Evolutionary conservation across 2,797 vertebrate genomes (phyloP), one percentile per base, ranked within the genome.

Genomic region (Sebastes hubbsi): DNA sequence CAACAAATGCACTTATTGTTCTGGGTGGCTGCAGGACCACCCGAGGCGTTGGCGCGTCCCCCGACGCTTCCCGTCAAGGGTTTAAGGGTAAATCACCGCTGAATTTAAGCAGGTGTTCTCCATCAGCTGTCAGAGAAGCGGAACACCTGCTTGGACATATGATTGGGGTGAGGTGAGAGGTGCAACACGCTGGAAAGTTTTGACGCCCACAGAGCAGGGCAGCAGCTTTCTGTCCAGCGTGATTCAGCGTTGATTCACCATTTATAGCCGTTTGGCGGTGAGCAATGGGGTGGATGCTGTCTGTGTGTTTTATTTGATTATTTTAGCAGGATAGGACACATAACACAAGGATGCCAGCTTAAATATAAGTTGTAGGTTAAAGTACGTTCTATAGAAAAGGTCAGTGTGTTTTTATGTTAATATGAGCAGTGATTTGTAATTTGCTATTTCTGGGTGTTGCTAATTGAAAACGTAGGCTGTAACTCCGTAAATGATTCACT

Each of bases 401-500:
- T 49, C 30, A 13, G 30, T 46, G 34, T 20, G 49, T 75, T 74
- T 71, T 55, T 55, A 56, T 77, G 27, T 52, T 60, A 42, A 52
- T 9, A 54, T 25, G 54, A 86, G 42, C 12, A 22, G 11, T 49
- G 61, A 61, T 72, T 71, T 79, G 58, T 77, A 77, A 83, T 85
- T 83, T 58, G 59, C 65, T 77, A 66, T 72, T 78, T 77, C 49
- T 71, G 25, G 64, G 18, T 73, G 64, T 42, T 74, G 58, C 65
- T 82, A 76, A 90, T 72, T 85, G 49, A 72, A 83, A 83, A 76
- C 69, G 24, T 73, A 56, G 38, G 30, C 38, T 77, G 20, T 58
- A 27, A 63, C 29, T 55, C 73, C 60, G 30, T 58, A 46, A 75
- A 65, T 72, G 55, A 73, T 25, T 81, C 67, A 24, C 10, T 76